Evolutionary conservation across 1,140 invertebrate genomes (phyloP).

Genomic region (Drosophila burlai): DNA sequence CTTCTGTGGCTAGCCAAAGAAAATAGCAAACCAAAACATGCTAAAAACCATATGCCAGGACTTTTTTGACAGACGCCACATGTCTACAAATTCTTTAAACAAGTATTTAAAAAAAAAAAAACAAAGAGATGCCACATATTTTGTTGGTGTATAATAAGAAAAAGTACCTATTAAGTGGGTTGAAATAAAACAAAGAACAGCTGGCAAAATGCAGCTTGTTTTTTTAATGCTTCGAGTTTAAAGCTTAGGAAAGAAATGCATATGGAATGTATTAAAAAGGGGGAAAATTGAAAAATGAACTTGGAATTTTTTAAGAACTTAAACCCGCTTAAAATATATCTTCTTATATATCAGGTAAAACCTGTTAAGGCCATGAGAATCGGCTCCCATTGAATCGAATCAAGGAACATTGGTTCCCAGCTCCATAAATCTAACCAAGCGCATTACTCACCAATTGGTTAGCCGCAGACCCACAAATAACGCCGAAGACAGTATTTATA

Average conservation of each 20-base stretch:
- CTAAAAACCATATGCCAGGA: constrained; percentile 34
- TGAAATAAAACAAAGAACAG: background rate
- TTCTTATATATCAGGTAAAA: background rate
- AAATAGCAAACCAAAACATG: background rate
- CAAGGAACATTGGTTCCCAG: background rate
- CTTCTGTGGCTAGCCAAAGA: constrained; percentile 9
- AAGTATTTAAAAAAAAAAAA: constrained; percentile 22
- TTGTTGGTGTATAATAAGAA: background rate
- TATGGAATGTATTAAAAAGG: background rate
- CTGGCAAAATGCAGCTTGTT: background rate
- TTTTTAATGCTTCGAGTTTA: background rate
- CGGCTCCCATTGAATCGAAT: constrained; percentile 1
- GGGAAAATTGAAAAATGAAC: background rate
- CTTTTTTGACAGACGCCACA: constrained; percentile 23
- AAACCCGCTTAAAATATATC: background rate
- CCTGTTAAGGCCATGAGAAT: background rate
- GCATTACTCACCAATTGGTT: constrained; percentile 47
- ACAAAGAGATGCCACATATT: constrained; percentile 9
- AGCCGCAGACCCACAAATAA: constrained; percentile 33
- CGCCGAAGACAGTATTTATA: constrained; percentile 52
- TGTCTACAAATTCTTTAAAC: constrained; percentile 30
- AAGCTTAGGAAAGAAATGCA: background rate
- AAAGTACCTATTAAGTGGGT: background rate
- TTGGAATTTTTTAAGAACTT: background rate
- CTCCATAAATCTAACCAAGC: constrained; percentile 37